A percentile compares a stretch with the other conserved stretches of the same genome.
Evolutionary conservation across 2,113 vertebrate species (phyloP).

Genomic region (Empidonax alnorum): DNA sequence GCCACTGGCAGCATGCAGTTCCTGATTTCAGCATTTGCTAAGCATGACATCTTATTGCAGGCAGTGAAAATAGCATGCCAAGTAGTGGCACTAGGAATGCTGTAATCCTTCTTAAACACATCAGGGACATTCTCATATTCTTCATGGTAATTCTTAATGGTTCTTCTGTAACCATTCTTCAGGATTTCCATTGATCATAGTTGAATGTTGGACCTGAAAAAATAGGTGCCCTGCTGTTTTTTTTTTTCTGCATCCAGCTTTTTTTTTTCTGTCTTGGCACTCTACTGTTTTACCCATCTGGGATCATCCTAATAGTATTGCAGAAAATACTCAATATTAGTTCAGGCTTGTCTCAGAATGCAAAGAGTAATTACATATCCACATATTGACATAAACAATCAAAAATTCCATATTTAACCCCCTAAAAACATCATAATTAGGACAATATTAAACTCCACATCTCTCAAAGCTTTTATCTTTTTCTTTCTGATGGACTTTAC

Average conservation of each 20-base stretch:
- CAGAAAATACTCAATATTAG: not conserved
- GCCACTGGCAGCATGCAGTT: not conserved
- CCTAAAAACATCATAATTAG: not conserved
- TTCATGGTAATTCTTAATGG: not conserved
- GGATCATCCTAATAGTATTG: not conserved
- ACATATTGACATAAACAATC: not conserved
- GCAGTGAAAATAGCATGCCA: slow-evolving; percentile 15
- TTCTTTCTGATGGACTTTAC: not conserved
- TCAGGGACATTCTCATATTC: not conserved
- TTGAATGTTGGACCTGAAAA: not conserved
- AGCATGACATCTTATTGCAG: not conserved
- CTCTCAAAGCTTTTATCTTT: not conserved
- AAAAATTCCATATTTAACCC: not conserved
- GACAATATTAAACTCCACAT: not conserved
- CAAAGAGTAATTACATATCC: not conserved
- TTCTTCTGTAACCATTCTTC: not conserved
- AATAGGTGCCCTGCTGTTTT: not conserved
- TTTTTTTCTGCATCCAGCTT: not conserved
- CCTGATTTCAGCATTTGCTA: slow-evolving; percentile 17
- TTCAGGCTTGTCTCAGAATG: not conserved
- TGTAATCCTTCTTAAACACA: slow-evolving; percentile 35
- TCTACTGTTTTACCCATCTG: not conserved
- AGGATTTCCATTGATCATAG: not conserved
- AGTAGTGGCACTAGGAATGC: not conserved
- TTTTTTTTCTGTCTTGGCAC: not conserved